These are phyloP conservation scores for Nemoura dubitans DNA, from an alignment of 2,888 invertebrate species.

Conservation along the genomic window DNA sequence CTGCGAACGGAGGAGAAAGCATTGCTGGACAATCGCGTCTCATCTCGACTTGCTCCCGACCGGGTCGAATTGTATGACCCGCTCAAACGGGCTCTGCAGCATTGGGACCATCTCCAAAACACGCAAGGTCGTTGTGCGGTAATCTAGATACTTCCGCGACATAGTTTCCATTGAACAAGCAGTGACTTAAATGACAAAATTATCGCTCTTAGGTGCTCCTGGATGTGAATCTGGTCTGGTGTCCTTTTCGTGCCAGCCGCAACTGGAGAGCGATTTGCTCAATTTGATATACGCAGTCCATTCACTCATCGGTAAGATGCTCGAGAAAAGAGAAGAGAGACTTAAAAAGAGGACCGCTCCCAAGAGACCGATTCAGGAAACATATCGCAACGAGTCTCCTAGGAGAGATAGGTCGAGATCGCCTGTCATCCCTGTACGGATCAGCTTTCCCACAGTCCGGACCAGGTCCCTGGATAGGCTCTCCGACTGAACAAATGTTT, in stretches of 20 bases:
- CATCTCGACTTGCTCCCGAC: conserved; percentile 50
- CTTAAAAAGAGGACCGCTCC: conserved; percentile 8
- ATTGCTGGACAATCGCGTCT: conserved; percentile 51
- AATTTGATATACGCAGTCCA: conserved; percentile 16
- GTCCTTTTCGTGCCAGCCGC: conserved; percentile 29
- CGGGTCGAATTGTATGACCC: conserved; percentile 53
- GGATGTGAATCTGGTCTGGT: conserved; percentile 36
- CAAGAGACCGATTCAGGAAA: neutral
- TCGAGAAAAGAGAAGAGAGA: neutral
- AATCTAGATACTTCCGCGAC: too few species aligned
- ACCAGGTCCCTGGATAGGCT: neutral
- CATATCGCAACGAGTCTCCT: neutral
- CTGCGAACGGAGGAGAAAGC: conserved; percentile 51
- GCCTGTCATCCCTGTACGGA: neutral
- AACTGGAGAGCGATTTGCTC: neutral
- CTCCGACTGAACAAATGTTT: neutral
- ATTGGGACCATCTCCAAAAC: conserved; percentile 54
- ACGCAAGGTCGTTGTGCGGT: conserved; percentile 52
- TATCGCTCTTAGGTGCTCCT: conserved; percentile 26
- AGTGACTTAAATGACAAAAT: too few species aligned
- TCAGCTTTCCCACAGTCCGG: neutral
- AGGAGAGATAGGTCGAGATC: neutral
- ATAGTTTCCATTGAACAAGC: too few species aligned
- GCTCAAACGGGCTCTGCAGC: conserved; percentile 52
- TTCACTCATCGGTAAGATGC: neutral